Percentiles rank a stretch among this genome's conserved stretches.
Conservation (phyloP, 2,888 invertebrate species). For the Phalera bucephala region DNA sequence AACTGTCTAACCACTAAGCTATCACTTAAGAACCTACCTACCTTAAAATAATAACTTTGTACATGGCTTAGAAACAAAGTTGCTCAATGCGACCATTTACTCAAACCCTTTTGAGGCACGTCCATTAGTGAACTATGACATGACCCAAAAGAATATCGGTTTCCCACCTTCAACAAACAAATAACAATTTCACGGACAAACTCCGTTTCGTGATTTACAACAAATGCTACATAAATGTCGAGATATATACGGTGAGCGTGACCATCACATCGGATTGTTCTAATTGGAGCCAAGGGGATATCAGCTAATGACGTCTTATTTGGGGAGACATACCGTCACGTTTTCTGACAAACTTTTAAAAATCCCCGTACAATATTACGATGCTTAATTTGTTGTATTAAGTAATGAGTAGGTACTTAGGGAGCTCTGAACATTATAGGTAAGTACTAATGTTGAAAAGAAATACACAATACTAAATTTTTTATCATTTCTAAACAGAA, state of each 20-base stretch:
- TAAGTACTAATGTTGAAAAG: too few species aligned
- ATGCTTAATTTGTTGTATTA: background rate
- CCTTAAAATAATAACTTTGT: too few species aligned
- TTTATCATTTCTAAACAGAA: too few species aligned
- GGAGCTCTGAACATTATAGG: background rate
- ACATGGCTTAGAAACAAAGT: too few species aligned
- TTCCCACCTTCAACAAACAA: background rate
- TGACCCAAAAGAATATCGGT: background rate
- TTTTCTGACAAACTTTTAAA: background rate
- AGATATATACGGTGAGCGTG: constrained; percentile 12
- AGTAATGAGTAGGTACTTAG: background rate
- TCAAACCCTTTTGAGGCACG: background rate
- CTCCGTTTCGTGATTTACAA: constrained; percentile 8
- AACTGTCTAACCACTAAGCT: too few species aligned
- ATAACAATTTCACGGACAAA: constrained; percentile 3
- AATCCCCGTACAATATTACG: background rate
- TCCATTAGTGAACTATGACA: constrained; percentile 3
- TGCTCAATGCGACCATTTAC: background rate
- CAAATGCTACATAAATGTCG: constrained; percentile 9
- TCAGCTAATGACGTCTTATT: constrained; percentile 40
- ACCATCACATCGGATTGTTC: constrained; percentile 40
- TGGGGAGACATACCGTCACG: constrained; percentile 16
- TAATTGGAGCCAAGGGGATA: constrained; percentile 55
- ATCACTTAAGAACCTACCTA: too few species aligned
- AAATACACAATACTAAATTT: too few species aligned